phyloP scores from a whole-genome alignment of 2,113 vertebrate genomes.

The Cyprinodon tularosa region DNA sequence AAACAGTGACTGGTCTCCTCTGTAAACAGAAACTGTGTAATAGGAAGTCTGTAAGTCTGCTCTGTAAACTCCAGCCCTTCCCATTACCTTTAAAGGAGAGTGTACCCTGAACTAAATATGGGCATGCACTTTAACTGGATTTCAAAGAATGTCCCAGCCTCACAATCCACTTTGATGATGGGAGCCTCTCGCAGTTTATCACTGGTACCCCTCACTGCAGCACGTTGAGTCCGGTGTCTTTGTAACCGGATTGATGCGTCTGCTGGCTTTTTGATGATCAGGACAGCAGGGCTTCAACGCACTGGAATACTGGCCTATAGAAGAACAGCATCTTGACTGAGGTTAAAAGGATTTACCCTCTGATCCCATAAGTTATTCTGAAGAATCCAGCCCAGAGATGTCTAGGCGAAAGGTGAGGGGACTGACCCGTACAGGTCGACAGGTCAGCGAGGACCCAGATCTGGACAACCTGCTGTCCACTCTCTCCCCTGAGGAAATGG shows the following conservation, averaged over 20 bases:
- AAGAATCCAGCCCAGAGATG: constrained; percentile 52
- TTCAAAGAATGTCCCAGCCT: constrained; percentile 95
- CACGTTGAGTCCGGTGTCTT: constrained; percentile 51
- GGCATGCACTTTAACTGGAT: constrained; percentile 92
- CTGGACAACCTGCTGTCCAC: constrained; percentile 83
- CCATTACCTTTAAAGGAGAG: constrained; percentile 97
- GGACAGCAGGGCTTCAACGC: constrained; percentile 42
- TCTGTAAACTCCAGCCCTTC: constrained; percentile 81
- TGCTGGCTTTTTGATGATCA: constrained; percentile 52
- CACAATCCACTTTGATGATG: constrained; percentile 84
- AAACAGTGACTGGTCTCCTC: constrained; percentile 9
- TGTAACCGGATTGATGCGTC: constrained; percentile 59
- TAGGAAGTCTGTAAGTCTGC: constrained; percentile 71
- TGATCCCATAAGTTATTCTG: background rate
- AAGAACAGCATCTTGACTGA: constrained; percentile 12
- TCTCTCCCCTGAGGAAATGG: constrained; percentile 82
- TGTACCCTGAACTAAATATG: constrained; percentile 95
- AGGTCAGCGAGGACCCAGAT: constrained; percentile 85
- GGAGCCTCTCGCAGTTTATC: constrained; percentile 65
- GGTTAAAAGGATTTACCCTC: constrained; percentile 18
- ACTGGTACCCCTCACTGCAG: constrained; percentile 57
- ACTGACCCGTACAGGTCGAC: constrained; percentile 77
- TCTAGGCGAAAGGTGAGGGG: constrained; percentile 78
- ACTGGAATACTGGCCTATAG: constrained; percentile 21
- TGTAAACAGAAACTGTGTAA: constrained; percentile 59